Evolutionary conservation across 2,888 invertebrate species (phyloP).

Genomic region (Pristionchus fissidentatus): DNA sequence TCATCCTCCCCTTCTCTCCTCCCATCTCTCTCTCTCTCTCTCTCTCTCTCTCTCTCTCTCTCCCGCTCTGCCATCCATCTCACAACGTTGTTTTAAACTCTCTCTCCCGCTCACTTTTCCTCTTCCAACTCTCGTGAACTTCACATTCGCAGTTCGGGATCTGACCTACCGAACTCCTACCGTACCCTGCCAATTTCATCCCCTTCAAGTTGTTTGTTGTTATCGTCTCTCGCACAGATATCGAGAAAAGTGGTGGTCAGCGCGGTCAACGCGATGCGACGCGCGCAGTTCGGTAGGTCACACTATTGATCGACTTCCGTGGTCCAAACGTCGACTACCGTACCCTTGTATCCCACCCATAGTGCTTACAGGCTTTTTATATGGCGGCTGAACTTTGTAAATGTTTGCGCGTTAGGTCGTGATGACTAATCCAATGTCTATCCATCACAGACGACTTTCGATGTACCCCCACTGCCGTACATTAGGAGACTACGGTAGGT

Average conservation of each 20-base stretch:
- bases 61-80: constrained; percentile 2
- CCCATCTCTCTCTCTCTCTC: neutral
- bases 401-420: constrained; percentile 19
- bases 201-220: constrained; percentile 26
- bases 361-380: neutral
- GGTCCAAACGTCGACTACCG: too few relatives aligned
- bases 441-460: too few relatives aligned
- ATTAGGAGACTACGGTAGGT: neutral
- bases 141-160: neutral
- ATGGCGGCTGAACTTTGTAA: constrained; percentile 40
- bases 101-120: constrained; percentile 3
- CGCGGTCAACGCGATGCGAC: neutral
- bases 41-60: neutral
- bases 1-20: neutral
- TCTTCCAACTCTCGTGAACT: constrained; percentile 13
- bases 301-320: neutral
- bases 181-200: neutral
- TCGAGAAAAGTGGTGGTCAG: neutral
- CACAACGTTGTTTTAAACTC: constrained; percentile 45
- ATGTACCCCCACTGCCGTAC: neutral
- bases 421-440: too few relatives aligned
- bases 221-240: too few relatives aligned
- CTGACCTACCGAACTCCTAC: constrained; percentile 33
- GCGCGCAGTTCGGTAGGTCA: constrained; percentile 7
- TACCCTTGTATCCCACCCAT: neutral